These are phyloP conservation scores for Cyprinodon brontotheroides DNA, from an alignment of 2,113 vertebrate species.

Conservation along the genomic window DNA sequence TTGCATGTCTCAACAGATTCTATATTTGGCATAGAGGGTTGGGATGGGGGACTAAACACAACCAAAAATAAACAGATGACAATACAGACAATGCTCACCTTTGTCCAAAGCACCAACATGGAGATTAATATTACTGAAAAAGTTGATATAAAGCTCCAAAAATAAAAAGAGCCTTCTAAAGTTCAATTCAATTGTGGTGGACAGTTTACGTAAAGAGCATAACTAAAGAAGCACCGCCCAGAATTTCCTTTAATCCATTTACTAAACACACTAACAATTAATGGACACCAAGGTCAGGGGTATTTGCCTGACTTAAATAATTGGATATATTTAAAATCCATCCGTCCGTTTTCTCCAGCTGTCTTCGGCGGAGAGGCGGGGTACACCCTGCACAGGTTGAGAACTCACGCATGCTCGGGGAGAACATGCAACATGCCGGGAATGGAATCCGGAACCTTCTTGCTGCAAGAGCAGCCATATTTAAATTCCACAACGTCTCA, in stretches of 20 bases:
- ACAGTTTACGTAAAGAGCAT: no score
- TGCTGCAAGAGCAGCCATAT: no score
- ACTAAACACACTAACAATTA: neutral
- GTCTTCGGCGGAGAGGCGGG: no score
- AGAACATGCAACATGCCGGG: no score
- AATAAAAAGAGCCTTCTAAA: constrained; percentile 39
- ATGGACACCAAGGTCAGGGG: neutral
- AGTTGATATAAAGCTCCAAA: constrained; percentile 3
- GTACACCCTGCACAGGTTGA: no score
- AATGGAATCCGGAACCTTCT: no score
- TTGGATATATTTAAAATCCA: no score
- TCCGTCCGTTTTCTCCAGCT: no score
- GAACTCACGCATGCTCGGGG: no score
- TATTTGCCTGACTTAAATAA: no score
- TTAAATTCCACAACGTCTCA: neutral
- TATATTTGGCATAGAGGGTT: constrained; percentile 72
- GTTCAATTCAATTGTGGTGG: neutral
- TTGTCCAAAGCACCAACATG: constrained; percentile 59
- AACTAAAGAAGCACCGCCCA: neutral
- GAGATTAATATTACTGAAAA: constrained; percentile 37
- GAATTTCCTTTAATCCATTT: neutral
- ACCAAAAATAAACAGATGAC: constrained; percentile 55
- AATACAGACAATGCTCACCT: constrained; percentile 60
- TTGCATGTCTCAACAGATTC: constrained; percentile 72
- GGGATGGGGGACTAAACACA: constrained; percentile 43